Base-by-base conservation (phyloP, 2,888 invertebrate genomes). In the Oxyteleia sp. region DNA sequence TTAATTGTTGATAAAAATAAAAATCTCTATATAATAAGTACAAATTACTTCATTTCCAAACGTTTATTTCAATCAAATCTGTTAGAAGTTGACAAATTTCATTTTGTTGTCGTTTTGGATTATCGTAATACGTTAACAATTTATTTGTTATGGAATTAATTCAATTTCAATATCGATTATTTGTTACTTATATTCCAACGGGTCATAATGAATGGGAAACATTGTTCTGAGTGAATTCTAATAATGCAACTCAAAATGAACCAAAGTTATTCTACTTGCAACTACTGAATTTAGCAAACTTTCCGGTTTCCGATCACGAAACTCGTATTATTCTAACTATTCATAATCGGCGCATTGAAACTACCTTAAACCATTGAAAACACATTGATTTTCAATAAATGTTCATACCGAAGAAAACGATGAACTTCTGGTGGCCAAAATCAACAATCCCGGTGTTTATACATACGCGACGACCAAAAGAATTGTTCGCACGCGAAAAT, bases 261-360 rank as follows among this genome's bases (percentile, higher is more conserved):
- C 66, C 61, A 43, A 80, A 80, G 71, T 80, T 80, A 72, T 66
- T 66, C 43, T 72, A 64, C 79, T 80, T 80, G 66, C 63, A 59
- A 35, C 55, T 57, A 72, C 71, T 59, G 66, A 79, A 80, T 80
- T 80, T 66, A 64, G 79, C 45, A 41, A 72, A 80, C 79, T 80
- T 80, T 72, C 66, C 64, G 49, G 72, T 66, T 80, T 80, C 71
- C 47, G 79, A 72, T 72, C 79, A 80, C 72, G 79, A 80, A 80
- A 72, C 66, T 72, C 72, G 51, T 80, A 66, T 80, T 80, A 80
- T 72, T 72, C 79, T 72, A 66, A 72, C 72, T 80, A 80, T 66
- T 80, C 72, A 72, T 80, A 72, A 80, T 80, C 72, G 57, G 51
- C 16, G 47, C 26, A 72, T 72, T 64, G 64, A 51, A 79, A 71